Base-by-base conservation (phyloP, 2,797 vertebrate genomes). In the Anabacerthia variegaticeps region DNA sequence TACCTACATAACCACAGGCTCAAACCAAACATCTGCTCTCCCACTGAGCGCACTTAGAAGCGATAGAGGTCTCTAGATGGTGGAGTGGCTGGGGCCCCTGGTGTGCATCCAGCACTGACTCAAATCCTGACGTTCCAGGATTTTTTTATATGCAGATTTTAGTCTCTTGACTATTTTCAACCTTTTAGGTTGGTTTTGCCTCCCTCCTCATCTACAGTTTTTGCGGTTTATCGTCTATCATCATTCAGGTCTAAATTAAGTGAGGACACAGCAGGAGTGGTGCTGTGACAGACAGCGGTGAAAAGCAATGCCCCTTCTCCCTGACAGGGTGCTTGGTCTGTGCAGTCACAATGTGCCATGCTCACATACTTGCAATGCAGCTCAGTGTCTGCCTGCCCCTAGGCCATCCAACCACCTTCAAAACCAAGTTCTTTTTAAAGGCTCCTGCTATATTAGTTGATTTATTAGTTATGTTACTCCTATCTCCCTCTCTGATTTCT, bases 211-310 rank as follows among this genome's bases (percentile, higher is more conserved):
- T 52, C 37, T 49, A 43, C 17, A 16, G 24, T 18, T 72, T 83
- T 52, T 52, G 34, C 54, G 56, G 37, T 65, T 92, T 49, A 67
- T 65, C 61, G 84, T 75, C 54, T 17, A 28, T 9, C 9, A 21
- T 58, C 49, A 44, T 59, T 20, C 62, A 79, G 34, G 30, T 36
- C 67, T 56, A 68, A 93, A 77, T 80, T 36, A 88, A 90, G 77
- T 20, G 66, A 51, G 6, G 7, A 55, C 24, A 23, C 26, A 77
- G 58, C 30, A 88, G 87, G 44, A 76, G 20, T 1, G 7, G 20
- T 4, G 32, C 58, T 58, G 66, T 52, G 72, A 39, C 66, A 68
- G 48, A 61, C 89, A 68, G 54, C 12, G 36, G 0, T 7, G 65
- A 46, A 72, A 28, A 61, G 62, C 24, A 46, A 18, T 36, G 85